Evolutionary conservation across 92 coral and sea anemone genomes (phyloP), one percentile per base, ranked within the genome.

Genomic region (Epizoanthus illoricatus): DNA sequence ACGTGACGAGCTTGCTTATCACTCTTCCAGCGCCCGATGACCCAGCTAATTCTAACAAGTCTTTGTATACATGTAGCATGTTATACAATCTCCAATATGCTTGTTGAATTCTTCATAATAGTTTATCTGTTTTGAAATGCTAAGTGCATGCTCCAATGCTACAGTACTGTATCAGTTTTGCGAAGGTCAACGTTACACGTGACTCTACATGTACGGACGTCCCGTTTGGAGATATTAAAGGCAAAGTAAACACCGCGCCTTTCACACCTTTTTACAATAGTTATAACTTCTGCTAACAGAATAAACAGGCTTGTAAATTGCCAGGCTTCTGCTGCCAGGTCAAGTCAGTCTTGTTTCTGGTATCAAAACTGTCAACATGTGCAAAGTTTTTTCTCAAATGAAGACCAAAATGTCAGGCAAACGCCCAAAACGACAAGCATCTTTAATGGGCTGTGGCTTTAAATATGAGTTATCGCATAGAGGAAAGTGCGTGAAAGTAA

Each of bases 161-260:
- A 43, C 62, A 18, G 18, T 58, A 58, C 16, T 13, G 7, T 69
- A 69, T 28, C 43, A 39, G 23, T 69, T 69, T 69, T 69, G 54
- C 73, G 55, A 69, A 69, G 41, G 49, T 69, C 41, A 69, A 69
- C 54, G 41, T 69, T 39, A 69, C 73, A 69, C 54, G 73, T 69
- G 54, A 69, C 73, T 69, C 73, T 69, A 39, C 73, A n/a, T n/a
- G n/a, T n/a, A n/a, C n/a, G 52, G 73, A 69, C 73, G 54, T 69
- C 73, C 54, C 43, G 54, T 68, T 39, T 18, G 21, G 73, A 68
- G 73, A 68, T 36, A 68, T 68, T 43, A 57, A 57, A 57, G 61
- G 61, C 61, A 57, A 57, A 57, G 71, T 66, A 66, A 23, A 66
- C 42, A 66, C 71, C 42, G 71, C 45, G 47, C 71, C 71, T 66